Evolutionary conservation across 2,113 vertebrate genomes (phyloP).

Genomic region (Dipodomys spectabilis): DNA sequence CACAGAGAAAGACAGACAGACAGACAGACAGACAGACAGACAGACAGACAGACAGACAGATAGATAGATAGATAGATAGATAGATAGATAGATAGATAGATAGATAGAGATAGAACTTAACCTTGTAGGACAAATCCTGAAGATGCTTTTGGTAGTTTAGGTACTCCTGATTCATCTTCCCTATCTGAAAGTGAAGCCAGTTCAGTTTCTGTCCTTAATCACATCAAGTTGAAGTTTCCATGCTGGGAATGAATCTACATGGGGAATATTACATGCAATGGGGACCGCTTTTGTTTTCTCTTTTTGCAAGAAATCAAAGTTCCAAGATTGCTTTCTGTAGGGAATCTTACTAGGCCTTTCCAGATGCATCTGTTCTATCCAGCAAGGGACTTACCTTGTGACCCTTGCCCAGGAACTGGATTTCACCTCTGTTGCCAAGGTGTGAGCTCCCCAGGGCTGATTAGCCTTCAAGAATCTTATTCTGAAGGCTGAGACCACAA

Average conservation of each 20-base stretch:
- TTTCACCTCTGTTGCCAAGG: background rate
- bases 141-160: constrained; percentile 59
- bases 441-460: background rate
- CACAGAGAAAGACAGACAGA: too few species aligned
- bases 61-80: too few species aligned
- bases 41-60: too few species aligned
- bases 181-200: constrained; percentile 83
- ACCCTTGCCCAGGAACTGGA: background rate
- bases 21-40: too few species aligned
- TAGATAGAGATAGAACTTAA: too few species aligned
- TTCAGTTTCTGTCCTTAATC: constrained; percentile 75
- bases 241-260: constrained; percentile 82
- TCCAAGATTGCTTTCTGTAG: constrained; percentile 87
- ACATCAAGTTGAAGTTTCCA: constrained; percentile 80
- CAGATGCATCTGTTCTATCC: background rate
- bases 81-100: too few species aligned
- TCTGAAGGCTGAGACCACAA: background rate
- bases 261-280: constrained; percentile 84
- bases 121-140: constrained; percentile 66
- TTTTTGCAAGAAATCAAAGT: constrained; percentile 82
- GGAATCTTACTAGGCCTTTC: constrained; percentile 77
- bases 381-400: background rate
- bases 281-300: constrained; percentile 70
- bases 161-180: constrained; percentile 74
- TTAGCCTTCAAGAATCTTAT: background rate